Evolutionary conservation across 2,888 invertebrate genomes (phyloP).

Genomic region (Nephrotoma appendiculata): DNA sequence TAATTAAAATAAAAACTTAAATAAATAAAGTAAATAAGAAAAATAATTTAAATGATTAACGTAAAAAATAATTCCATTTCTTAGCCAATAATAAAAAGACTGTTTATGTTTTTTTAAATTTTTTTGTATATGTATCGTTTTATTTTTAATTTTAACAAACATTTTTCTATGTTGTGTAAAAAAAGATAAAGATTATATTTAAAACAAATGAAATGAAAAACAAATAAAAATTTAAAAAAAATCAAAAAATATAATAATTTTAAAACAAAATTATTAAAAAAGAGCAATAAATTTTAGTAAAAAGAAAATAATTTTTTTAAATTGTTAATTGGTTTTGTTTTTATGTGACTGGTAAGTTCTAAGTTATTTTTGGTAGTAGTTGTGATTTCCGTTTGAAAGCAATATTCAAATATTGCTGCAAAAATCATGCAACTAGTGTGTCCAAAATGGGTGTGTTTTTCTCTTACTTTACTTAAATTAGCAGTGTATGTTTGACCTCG

Average conservation of each 20-base stretch:
- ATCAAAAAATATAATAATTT: not conserved
- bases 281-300: conserved; percentile 3
- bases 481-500: too few relatives aligned
- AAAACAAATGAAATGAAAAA: not conserved
- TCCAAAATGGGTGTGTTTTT: too few relatives aligned
- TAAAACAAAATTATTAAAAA: not conserved
- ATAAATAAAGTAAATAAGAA: not conserved
- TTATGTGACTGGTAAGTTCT: too few relatives aligned
- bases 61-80: conserved; percentile 1
- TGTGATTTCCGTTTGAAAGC: too few relatives aligned
- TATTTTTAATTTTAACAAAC: not conserved
- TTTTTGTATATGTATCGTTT: not conserved
- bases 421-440: too few relatives aligned
- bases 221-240: not conserved
- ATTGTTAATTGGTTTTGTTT: not conserved
- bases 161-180: conserved; percentile 1
- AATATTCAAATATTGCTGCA: too few relatives aligned
- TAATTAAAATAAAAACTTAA: not conserved
- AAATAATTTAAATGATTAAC: not conserved
- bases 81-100: conserved; percentile 4
- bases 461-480: too few relatives aligned
- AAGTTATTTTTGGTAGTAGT: too few relatives aligned
- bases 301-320: not conserved
- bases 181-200: not conserved
- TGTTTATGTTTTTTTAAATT: not conserved